Percentiles rank a stretch among this genome's conserved stretches.
These are phyloP conservation scores for Nothoprocta pentlandii DNA, from an alignment of 2,113 vertebrate species.

Conservation along the genomic window DNA sequence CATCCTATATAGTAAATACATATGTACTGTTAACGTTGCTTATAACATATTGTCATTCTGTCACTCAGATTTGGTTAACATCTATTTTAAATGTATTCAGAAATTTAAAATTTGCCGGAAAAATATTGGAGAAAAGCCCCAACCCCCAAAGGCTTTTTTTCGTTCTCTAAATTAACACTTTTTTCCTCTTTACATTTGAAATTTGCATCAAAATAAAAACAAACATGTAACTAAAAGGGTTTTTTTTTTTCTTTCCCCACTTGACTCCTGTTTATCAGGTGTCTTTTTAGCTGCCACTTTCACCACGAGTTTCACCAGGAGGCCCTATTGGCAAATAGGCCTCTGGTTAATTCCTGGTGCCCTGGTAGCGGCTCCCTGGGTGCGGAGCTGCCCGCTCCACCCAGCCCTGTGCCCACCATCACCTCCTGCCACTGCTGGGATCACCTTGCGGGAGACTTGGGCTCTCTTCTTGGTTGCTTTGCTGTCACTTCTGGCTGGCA, in stretches of 20 bases:
- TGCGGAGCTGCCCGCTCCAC: too few relatives aligned
- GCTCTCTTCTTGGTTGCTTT: not conserved
- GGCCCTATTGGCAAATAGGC: not conserved
- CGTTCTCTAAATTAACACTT: not conserved
- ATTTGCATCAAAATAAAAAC: not conserved
- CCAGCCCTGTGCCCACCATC: too few relatives aligned
- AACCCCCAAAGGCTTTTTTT: fast-evolving
- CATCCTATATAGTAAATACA: conserved; percentile 42
- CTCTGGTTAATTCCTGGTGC: fast-evolving
- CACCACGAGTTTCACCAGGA: fast-evolving
- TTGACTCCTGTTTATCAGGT: not conserved
- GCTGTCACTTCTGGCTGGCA: conserved; percentile 1
- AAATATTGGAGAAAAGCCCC: conserved; percentile 6
- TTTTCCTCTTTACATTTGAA: not conserved
- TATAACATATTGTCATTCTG: conserved; percentile 44
- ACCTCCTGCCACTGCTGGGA: not conserved
- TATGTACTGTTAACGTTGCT: conserved; percentile 30
- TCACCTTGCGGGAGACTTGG: not conserved
- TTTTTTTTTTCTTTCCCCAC: not conserved
- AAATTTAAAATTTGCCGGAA: not conserved
- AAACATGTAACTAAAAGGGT: not conserved
- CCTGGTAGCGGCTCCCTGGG: not conserved
- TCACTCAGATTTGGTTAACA: conserved; percentile 30
- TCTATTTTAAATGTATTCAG: not conserved
- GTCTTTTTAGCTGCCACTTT: not conserved